Percentiles rank a stretch among this genome's conserved stretches.
phyloP scores from a whole-genome alignment of 1,140 invertebrate species.

The Leptinotarsa texana region DNA sequence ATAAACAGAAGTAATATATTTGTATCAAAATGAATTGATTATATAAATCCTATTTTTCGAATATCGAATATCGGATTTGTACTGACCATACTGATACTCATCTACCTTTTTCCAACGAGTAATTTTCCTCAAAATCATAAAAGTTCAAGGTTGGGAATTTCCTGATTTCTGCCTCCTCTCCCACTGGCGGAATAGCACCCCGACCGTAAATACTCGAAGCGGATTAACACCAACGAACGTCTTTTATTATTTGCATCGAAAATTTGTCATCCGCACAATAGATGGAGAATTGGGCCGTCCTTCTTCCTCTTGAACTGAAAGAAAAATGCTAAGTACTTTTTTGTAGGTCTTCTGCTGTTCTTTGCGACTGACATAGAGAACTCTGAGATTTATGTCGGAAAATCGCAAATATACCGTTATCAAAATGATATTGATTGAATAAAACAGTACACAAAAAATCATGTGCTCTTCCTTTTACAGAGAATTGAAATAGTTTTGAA shows the following conservation, averaged over 20 bases:
- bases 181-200: not conserved
- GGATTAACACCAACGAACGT: not conserved
- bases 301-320: not conserved
- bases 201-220: not conserved
- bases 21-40: too few relatives aligned
- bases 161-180: not conserved
- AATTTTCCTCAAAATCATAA: too few relatives aligned
- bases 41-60: too few relatives aligned
- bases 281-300: not conserved
- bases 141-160: too few relatives aligned
- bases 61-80: too few relatives aligned
- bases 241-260: not conserved
- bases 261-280: conserved; percentile 5
- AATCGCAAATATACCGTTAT: not conserved
- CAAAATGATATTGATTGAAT: not conserved
- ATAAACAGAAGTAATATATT: too few relatives aligned
- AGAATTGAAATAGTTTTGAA: too few relatives aligned
- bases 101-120: too few relatives aligned
- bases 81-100: too few relatives aligned
- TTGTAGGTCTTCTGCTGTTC: not conserved
- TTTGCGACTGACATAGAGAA: not conserved
- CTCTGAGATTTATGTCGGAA: not conserved
- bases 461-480: too few relatives aligned
- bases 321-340: not conserved
- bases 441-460: not conserved